Percentiles rank a stretch among this genome's conserved stretches.
Evolutionary conservation across 35 echinoderm and acorn worm species (phyloP).

Genomic region (Eucidaris tribuloides): DNA sequence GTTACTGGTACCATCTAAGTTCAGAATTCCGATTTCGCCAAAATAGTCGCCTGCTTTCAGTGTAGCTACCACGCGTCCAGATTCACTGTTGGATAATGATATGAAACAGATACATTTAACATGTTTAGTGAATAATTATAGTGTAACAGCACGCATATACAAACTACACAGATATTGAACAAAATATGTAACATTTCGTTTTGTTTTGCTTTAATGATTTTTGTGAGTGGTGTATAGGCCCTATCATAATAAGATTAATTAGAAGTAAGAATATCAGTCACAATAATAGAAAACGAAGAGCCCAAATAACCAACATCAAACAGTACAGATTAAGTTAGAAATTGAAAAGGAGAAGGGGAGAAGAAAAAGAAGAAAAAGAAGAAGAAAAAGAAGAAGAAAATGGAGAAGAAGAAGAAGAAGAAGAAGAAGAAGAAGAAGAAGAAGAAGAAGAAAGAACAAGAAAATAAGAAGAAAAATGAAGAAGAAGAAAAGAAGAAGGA

Average conservation of each 20-base stretch:
- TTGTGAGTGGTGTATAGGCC: too few species aligned
- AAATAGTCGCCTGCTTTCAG: slow-evolving; percentile 16
- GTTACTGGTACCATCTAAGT: slow-evolving; percentile 11
- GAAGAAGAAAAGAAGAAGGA: background rate
- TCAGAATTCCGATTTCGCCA: background rate
- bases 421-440: background rate
- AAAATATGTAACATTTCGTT: too few species aligned
- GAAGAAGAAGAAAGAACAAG: background rate
- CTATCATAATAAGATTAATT: too few species aligned
- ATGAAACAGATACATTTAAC: too few species aligned
- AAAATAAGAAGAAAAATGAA: background rate
- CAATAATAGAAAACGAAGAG: background rate
- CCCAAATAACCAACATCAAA: background rate
- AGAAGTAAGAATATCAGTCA: background rate
- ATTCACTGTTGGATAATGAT: background rate
- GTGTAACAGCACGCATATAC: too few species aligned
- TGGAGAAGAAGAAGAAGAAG: background rate
- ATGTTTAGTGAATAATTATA: too few species aligned
- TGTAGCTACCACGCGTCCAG: background rate
- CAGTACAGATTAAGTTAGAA: background rate
- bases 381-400: background rate
- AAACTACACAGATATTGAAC: too few species aligned
- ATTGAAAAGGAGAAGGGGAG: background rate
- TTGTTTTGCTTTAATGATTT: too few species aligned
- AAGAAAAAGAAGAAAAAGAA: background rate